Evolutionary conservation across 2,797 vertebrate genomes (phyloP).

Genomic region (Nyctibius grandis): DNA sequence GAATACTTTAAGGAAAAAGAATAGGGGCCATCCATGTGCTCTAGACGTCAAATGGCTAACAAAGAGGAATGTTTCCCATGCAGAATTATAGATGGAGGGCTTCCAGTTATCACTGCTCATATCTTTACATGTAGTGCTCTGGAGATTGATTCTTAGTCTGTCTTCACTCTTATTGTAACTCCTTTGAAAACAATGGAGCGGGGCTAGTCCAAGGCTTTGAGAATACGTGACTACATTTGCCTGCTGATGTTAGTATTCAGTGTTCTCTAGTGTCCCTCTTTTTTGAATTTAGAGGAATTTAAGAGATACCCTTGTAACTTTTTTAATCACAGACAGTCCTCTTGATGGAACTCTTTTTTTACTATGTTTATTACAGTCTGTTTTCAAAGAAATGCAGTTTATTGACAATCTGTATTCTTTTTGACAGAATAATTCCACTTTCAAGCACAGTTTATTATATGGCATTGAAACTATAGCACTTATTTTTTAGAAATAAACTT

Average conservation of each 20-base stretch:
- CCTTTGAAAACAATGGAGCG: not conserved
- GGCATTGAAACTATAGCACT: not conserved
- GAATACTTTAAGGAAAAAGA: not conserved
- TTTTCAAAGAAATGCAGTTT: not conserved
- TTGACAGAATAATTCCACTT: constrained; percentile 22
- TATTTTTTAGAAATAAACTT: not conserved
- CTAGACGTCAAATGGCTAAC: not conserved
- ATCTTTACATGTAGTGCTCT: not conserved
- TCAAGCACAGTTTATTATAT: not conserved
- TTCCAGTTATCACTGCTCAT: not conserved
- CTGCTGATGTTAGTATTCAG: not conserved
- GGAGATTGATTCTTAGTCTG: not conserved
- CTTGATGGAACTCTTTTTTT: not conserved
- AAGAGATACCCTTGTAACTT: not conserved
- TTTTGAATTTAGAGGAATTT: not conserved
- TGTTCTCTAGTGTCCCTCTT: not conserved
- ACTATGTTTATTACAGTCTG: not conserved
- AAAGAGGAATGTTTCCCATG: not conserved
- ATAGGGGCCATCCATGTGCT: fast-evolving
- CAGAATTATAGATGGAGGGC: not conserved
- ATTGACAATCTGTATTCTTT: not conserved
- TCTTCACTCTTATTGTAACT: not conserved
- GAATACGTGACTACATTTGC: not conserved
- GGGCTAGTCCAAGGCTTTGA: not conserved
- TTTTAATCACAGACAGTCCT: not conserved